A percentile compares a stretch with the other conserved stretches of the same genome.
phyloP scores from a whole-genome alignment of 2,888 invertebrate species.

The Rhopalosiphum nymphaeae region DNA sequence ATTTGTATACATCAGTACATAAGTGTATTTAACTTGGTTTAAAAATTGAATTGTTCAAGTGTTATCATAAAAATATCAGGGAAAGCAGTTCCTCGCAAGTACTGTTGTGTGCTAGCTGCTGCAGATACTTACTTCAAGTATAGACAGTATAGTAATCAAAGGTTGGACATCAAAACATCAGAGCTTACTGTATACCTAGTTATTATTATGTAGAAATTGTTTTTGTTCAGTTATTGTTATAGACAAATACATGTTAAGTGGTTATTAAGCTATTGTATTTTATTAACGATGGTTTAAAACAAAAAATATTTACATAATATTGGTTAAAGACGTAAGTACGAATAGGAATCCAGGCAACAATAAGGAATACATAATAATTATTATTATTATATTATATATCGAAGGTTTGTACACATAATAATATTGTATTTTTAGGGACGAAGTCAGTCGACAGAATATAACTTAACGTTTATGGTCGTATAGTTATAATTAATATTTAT shows the following conservation, averaged over 20 bases:
- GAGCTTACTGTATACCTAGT: neutral
- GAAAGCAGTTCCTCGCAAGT: neutral
- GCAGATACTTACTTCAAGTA: neutral
- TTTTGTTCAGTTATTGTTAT: neutral
- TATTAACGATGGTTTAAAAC: slow-evolving; percentile 39
- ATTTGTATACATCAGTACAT: neutral
- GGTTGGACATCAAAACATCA: neutral
- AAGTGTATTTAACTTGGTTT: neutral
- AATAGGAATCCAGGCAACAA: slow-evolving; percentile 61
- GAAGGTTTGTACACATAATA: slow-evolving; percentile 52
- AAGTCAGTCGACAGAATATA: slow-evolving; percentile 48
- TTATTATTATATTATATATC: neutral
- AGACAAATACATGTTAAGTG: neutral
- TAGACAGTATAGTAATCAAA: neutral
- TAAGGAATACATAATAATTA: slow-evolving; percentile 58
- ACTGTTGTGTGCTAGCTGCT: neutral
- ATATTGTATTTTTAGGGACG: slow-evolving; percentile 29
- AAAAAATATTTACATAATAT: slow-evolving; percentile 39
- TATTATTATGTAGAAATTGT: slow-evolving; percentile 15
- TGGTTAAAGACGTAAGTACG: slow-evolving; percentile 57
- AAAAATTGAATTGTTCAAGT: neutral
- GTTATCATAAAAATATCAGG: neutral
- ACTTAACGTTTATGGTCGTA: slow-evolving; percentile 17
- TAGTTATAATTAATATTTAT: slow-evolving; percentile 43
- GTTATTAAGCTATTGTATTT: slow-evolving; percentile 58